Conservation (phyloP, 1,140 invertebrate genomes). For the Calephelis nemesis region DNA sequence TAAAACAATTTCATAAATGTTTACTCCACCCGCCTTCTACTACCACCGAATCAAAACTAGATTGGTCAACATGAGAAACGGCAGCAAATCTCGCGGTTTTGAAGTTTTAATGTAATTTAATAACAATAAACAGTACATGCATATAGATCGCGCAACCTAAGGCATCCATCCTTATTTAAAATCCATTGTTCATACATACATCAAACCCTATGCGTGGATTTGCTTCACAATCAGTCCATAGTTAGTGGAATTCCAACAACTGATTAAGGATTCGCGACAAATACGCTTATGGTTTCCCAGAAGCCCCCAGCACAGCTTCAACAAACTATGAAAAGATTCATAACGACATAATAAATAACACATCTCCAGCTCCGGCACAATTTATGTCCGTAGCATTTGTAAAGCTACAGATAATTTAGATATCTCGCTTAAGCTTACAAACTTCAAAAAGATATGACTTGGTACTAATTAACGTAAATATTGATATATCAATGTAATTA, state of each 20-base stretch:
- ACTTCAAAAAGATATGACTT: neutral
- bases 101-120: too few relatives aligned
- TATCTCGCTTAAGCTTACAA: neutral
- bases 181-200: neutral
- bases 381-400: neutral
- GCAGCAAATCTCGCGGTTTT: too few relatives aligned
- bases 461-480: neutral
- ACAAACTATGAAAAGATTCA: conserved; percentile 9
- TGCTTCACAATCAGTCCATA: conserved; percentile 1
- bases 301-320: neutral
- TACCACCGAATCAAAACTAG: too few relatives aligned
- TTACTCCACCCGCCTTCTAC: too few relatives aligned
- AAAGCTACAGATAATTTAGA: neutral
- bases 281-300: neutral
- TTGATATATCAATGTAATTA: neutral
- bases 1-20: too few relatives aligned
- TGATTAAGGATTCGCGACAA: conserved; percentile 13
- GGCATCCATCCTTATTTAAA: too few relatives aligned
- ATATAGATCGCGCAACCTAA: too few relatives aligned
- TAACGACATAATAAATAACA: conserved; percentile 8
- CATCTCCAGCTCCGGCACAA: neutral
- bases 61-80: too few relatives aligned
- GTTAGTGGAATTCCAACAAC: conserved; percentile 4
- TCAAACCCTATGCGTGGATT: neutral
- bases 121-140: too few relatives aligned